Evolutionary conservation across 2,113 vertebrate genomes (phyloP).

Genomic region (Argyrosomus japonicus): DNA sequence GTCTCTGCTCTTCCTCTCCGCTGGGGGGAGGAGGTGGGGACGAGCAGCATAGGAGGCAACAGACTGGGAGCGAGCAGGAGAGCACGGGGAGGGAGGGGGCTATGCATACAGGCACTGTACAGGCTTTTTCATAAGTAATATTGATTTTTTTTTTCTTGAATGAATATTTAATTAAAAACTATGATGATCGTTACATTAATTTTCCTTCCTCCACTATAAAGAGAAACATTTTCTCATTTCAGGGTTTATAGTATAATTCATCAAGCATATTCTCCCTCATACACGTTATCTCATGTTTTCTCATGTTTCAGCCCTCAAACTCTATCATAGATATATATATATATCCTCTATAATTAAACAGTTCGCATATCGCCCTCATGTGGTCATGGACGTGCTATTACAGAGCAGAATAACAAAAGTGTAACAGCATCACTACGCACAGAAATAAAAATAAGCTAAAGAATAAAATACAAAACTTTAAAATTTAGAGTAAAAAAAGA

Average conservation of each 20-base stretch:
- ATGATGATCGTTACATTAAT: background rate
- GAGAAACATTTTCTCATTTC: background rate
- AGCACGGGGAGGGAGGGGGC: background rate
- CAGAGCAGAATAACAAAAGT: background rate
- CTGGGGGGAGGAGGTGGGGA: conserved; percentile 58
- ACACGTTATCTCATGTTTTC: too few species aligned
- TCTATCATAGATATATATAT: too few species aligned
- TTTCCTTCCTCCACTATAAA: background rate
- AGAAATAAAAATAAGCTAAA: too few species aligned
- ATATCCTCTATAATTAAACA: background rate
- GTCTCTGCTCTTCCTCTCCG: conserved; percentile 72
- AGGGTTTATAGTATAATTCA: background rate
- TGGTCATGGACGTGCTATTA: conserved; percentile 17
- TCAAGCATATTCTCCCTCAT: background rate
- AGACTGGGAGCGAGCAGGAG: background rate
- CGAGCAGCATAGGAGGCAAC: background rate
- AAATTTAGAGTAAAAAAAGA: background rate
- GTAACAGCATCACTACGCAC: too few species aligned
- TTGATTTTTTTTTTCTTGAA: background rate
- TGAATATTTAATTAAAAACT: background rate
- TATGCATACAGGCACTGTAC: too few species aligned
- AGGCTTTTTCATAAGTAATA: background rate
- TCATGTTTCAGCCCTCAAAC: background rate
- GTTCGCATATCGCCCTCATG: conserved; percentile 30
- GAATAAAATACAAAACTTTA: too few species aligned